Conservation (phyloP, 2,113 vertebrate species). For the Sclerurus mexicanus region DNA sequence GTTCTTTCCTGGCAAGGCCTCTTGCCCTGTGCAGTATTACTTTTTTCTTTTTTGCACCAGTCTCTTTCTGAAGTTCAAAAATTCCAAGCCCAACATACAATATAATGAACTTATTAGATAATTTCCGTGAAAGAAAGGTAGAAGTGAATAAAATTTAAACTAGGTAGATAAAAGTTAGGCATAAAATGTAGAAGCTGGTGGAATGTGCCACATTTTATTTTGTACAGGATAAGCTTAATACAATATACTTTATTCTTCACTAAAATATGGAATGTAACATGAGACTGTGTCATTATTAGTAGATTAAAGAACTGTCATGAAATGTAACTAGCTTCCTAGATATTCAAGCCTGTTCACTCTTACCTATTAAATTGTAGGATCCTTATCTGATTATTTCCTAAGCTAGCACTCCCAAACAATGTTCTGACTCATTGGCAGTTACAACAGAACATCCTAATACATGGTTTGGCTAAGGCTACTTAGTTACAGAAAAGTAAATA, state of each 20-base stretch:
- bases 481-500: not conserved
- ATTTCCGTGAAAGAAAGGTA: not conserved
- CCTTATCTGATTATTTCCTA: not conserved
- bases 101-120: not conserved
- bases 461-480: not conserved
- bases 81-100: not conserved
- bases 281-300: not conserved
- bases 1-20: not conserved
- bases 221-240: not conserved
- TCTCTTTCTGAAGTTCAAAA: not conserved
- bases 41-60: not conserved
- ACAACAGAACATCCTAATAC: accelerated
- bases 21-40: not conserved
- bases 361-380: not conserved
- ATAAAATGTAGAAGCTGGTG: not conserved
- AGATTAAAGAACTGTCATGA: not conserved
- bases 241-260: not conserved
- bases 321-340: not conserved
- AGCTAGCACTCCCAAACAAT: not conserved
- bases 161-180: not conserved
- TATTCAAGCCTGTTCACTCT: not conserved
- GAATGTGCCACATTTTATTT: not conserved
- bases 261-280: not conserved
- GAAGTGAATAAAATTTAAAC: not conserved
- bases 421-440: not conserved